Conservation (phyloP, 2,797 vertebrate species). For the Helicolenus hilgendorfi region DNA sequence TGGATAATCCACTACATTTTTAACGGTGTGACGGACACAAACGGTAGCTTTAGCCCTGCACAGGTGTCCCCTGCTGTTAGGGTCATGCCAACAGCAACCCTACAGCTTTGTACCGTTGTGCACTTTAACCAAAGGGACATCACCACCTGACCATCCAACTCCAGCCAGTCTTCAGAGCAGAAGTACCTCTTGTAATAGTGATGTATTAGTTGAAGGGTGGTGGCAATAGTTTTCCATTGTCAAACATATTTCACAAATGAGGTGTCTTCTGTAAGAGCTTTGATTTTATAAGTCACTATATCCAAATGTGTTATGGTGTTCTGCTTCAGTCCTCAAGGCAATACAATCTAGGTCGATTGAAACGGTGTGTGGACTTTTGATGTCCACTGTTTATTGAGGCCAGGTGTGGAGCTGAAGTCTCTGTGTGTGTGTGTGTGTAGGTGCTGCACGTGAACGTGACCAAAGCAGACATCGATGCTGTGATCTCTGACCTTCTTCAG, state of each 20-base stretch:
- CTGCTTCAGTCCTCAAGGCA: slow-evolving; percentile 38
- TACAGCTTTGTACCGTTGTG: not conserved
- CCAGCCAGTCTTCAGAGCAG: slow-evolving; percentile 1
- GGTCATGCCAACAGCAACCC: not conserved
- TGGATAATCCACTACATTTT: not conserved
- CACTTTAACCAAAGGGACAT: not conserved
- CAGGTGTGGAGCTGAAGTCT: slow-evolving; percentile 52
- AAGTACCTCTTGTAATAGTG: not conserved
- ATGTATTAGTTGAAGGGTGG: not conserved
- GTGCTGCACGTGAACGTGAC: slow-evolving; percentile 93
- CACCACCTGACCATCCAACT: not conserved
- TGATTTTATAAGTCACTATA: not conserved
- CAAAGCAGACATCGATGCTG: slow-evolving; percentile 90
- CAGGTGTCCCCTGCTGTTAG: not conserved
- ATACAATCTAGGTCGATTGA: slow-evolving; percentile 44
- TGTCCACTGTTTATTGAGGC: slow-evolving; percentile 52
- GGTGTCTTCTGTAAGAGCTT: slow-evolving; percentile 22
- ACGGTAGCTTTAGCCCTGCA: not conserved
- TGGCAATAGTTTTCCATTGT: not conserved
- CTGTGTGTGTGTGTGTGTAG: slow-evolving; percentile 51
- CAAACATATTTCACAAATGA: slow-evolving; percentile 17
- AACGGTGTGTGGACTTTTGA: slow-evolving; percentile 46
- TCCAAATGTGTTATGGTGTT: slow-evolving; percentile 7
- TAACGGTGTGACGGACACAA: not conserved
- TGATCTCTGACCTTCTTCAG: slow-evolving; percentile 92